Base-by-base conservation (phyloP, 2,113 vertebrate species). In the Corydoras sp. region DNA sequence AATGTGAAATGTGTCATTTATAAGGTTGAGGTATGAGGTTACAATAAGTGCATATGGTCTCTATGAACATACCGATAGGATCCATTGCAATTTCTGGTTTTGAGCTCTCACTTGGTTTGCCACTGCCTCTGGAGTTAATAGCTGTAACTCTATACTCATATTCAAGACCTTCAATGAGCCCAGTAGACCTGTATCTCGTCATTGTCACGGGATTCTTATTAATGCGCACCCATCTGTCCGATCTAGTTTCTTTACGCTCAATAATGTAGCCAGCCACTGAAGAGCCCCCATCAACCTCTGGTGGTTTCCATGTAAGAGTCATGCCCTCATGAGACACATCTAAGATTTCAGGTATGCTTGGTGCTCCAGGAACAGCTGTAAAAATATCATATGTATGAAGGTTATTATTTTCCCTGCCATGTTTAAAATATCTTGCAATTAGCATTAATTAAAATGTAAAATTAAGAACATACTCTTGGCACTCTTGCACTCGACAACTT, bases 151-250 rank as follows among this genome's bases (percentile, higher is more conserved):
- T 92, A 78, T 95, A 88, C 81, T 99, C 97, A 71, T 99, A 99
- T 84, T 99, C 97, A 72, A 94, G 85, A 77, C 94, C 92, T 87
- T 99, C 97, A 13, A 94, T 91, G 80, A 99, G 87, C 49, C 94
- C 96, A 51, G 95, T 96, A 56, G 97, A 95, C 50, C 97, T 93
- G 61, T 96, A 99, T 66, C 96, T 90, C 62, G 95, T 98, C 97
- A 99, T 98, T 1, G 97, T 99, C 56, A 98, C 92, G 35, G 93
- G 89, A 58, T 98, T 92, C 90, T 98, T 99, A 80, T 93, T 98
- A 64, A 92, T 92, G 75, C 89, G 92, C 77, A 99, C 70, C 97
- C 97, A 99, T 74, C 96, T 89, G 43, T 99, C 95, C 69, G 96
- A 93, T 85, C 85, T 86, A 54, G 93, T 85, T 86, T 99, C 96